Evolutionary conservation across 2,113 vertebrate genomes (phyloP), one percentile per base, ranked within the genome.

Genomic region (Aegithalos caudatus): DNA sequence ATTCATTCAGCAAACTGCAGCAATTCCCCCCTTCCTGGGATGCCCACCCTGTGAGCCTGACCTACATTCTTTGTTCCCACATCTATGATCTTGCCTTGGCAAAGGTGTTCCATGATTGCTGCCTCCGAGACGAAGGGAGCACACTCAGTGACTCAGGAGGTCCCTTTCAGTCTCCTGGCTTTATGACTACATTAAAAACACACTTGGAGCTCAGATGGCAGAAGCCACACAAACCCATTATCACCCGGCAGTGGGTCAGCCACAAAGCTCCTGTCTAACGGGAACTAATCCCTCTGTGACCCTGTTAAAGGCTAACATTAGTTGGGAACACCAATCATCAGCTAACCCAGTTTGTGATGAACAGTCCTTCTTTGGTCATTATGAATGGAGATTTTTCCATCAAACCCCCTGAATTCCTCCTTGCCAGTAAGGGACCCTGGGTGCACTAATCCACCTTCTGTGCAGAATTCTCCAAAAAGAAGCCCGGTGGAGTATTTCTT

Each of bases 51-150:
- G 73, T 6, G 1, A 85, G 93, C n/a, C 2, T 90, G 94, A 97
- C 96, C 95, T 95, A 95, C 84, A 95, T 97, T 65, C 93, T 95
- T 94, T 91, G 93, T 96, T 97, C 78, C 76, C 62, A 69, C 47
- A 86, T 79, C 91, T 57, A 2, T 31, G 64, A 81, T 88, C 86
- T 31, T 61, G 91, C 69, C 83, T 81, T 86, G 37, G 73, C 84
- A 29, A 95, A 95, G 89, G 94, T 92, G 91, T 45, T 78, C 51
- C 25, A 23, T 6, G 71, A 62, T 13, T 57, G 90, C 88, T 83
- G 86, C 51, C 54, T 54, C 53, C 0, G 0, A 18, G 62, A 80
- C 70, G 84, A 50, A 61, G 45, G 86, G 72, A 94, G 78, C 47
- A 42, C 62, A 8, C 61, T 44, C 2, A 0, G 58, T 72, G 90